Evolutionary conservation across 1,140 invertebrate genomes (phyloP), one percentile per base, ranked within the genome.

Genomic region (Copidosoma floridanum): DNA sequence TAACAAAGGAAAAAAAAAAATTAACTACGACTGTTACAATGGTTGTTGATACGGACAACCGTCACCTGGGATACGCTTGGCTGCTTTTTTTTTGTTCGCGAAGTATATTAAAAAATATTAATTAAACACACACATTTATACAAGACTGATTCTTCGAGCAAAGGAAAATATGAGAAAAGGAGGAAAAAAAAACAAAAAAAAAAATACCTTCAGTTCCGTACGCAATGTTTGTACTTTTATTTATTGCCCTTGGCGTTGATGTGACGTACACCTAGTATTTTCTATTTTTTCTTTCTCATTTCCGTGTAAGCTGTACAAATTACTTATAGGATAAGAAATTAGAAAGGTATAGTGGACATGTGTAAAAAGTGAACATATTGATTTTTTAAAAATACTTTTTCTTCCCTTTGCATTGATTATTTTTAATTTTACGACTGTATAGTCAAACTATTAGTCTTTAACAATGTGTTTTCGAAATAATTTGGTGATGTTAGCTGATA

Each of bases 91-190:
- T 53, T 60, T 60, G 20, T 27, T 53, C 27, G 38, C 57, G 16
- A 53, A 43, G 40, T 43, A 35, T 43, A 40, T 35, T 26, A 32
- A 16, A 18, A 50, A 32, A 50, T 32, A 38, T n/a, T n/a, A n/a
- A n/a, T n/a, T n/a, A n/a, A n/a, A n/a, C 37, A 55, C 35, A 41
- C 50, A 21, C 55, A 65, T 68, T 65, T 60, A 69, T 47, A 65
- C 50, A 76, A 75, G 76, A 78, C 76, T 78, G 76, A 78, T 54
- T 68, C 63, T 66, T 70, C 67, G 64, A 54, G 61, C 63, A 66
- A 69, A 66, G 63, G 65, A 70, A 59, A 46, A 20, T n/a, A n/a
- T 43, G 35, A 47, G 16, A 61, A 65, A 24, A 63, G 14, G 41
- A 68, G 61, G 54, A 64, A 26, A 63, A 66, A n/a, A n/a, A n/a